These are phyloP conservation scores for Coenonympha arcania DNA, from an alignment of 2,888 invertebrate species.

Conservation along the genomic window DNA sequence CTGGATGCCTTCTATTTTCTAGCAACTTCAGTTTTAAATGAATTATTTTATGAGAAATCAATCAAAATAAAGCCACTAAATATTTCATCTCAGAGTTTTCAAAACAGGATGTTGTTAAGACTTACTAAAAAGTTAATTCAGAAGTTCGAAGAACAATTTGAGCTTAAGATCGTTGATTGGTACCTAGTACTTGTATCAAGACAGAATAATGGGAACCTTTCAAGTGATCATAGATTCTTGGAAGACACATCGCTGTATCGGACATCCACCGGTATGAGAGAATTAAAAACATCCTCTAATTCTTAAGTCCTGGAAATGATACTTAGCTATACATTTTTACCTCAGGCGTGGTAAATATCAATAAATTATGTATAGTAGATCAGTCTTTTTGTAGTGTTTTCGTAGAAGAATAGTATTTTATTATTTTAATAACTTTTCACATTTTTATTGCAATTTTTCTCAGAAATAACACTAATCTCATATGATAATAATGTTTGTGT, in stretches of 20 bases:
- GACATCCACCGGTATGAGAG: not conserved
- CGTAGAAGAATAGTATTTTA: not conserved
- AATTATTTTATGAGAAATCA: too few species aligned
- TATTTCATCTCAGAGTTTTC: too few species aligned
- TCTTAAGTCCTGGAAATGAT: not conserved
- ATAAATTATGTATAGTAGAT: not conserved
- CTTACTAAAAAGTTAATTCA: too few species aligned
- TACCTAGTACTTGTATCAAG: too few species aligned
- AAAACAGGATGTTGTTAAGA: too few species aligned
- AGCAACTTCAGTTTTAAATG: too few species aligned
- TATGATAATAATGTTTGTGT: not conserved
- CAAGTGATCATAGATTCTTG: not conserved
- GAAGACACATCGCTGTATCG: not conserved
- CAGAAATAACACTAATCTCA: slow-evolving; percentile 1
- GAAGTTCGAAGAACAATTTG: not conserved
- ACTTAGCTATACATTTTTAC: too few species aligned
- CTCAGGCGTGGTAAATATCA: too few species aligned
- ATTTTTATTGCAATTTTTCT: not conserved
- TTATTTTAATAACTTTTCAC: not conserved
- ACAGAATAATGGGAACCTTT: too few species aligned
- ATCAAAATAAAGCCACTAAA: too few species aligned
- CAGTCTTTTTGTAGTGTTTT: not conserved
- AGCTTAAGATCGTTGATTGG: not conserved
- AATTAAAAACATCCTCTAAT: not conserved
- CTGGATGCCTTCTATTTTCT: not conserved